Base-by-base conservation (phyloP, 2,888 invertebrate species). In the Malachius bipustulatus region DNA sequence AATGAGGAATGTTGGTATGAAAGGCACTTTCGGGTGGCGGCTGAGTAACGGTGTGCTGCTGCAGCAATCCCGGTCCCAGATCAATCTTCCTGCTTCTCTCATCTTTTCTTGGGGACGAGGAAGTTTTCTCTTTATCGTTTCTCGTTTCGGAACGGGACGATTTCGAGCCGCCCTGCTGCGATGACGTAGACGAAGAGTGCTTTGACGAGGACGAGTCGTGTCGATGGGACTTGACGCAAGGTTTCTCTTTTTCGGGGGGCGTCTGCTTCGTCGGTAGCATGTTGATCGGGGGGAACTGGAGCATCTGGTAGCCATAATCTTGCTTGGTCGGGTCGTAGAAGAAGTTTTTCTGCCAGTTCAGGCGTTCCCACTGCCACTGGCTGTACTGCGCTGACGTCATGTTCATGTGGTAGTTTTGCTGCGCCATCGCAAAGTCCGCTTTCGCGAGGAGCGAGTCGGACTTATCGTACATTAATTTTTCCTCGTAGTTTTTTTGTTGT, bases 391-490 rank as follows among this genome's bases (percentile, higher is more conserved):
- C 56, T 33, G 53, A 56, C 3, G 53, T 67, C 30, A 75, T 69
- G 50, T 75, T 67, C 30, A 75, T 69, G 50, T 75, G 75, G 49
- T 77, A 78, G 50, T 77, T 78, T 2, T 51, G 51, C 35, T 77
- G 75, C 47, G 77, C 74, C 58, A 77, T 77, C 70, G 68, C 2
- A 47, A 74, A 76, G 47, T 77, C 77, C 0, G 76, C 66, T 50
- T 72, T 72, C 0, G 71, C 67, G 10, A 72, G 59, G 15, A 71
- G 47, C 39, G 69, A 70, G 42, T 70, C 70, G 44, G 47, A 55
- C 32, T 60, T 59, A 44, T 55, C 48, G 26, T 54, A 47, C 30
- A 55, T 50, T 27, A 47, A 42, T 35, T 48, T 49, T 16, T 45
- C 48, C 16, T 49, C 47, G 10, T 6, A n/a, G 44, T 46, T 27